Conservation (phyloP, 2,888 invertebrate genomes). For the Ptychoptera contaminata region DNA sequence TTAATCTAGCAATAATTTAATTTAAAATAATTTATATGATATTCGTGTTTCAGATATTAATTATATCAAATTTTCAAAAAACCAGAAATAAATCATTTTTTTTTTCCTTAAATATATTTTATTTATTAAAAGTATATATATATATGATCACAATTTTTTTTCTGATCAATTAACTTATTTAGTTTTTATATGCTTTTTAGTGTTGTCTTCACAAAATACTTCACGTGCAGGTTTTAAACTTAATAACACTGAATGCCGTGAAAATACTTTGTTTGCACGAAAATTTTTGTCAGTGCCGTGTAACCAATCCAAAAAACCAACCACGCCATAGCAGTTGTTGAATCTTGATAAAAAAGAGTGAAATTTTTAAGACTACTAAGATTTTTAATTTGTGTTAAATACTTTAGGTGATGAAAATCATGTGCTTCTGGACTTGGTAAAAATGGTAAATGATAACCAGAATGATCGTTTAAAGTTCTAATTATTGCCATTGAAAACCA, state of each 20-base stretch:
- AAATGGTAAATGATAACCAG: slow-evolving; percentile 6
- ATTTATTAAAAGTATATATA: too few relatives aligned
- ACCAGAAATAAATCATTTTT: too few relatives aligned
- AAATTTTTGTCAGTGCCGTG: slow-evolving; percentile 34
- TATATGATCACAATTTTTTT: too few relatives aligned
- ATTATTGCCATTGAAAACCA: slow-evolving; percentile 3
- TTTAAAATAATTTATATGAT: too few relatives aligned
- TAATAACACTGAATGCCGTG: slow-evolving; percentile 55
- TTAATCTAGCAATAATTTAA: too few relatives aligned
- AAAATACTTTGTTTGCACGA: slow-evolving; percentile 50
- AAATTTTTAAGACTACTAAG: not conserved
- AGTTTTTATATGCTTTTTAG: too few relatives aligned
- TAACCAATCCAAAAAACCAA: slow-evolving; percentile 5
- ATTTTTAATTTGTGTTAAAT: not conserved
- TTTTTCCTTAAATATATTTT: too few relatives aligned
- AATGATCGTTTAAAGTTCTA: slow-evolving; percentile 5
- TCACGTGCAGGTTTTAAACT: slow-evolving; percentile 49
- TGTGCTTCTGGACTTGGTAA: slow-evolving; percentile 3
- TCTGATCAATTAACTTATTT: too few relatives aligned
- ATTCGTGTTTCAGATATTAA: too few relatives aligned
- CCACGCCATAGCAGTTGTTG: slow-evolving; percentile 3
- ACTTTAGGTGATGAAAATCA: slow-evolving; percentile 7
- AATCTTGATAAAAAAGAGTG: not conserved
- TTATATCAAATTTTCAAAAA: too few relatives aligned
- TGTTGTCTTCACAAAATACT: too few relatives aligned